Evolutionary conservation across 2,797 vertebrate genomes (phyloP).

Genomic region (Aeoliscus strigatus): DNA sequence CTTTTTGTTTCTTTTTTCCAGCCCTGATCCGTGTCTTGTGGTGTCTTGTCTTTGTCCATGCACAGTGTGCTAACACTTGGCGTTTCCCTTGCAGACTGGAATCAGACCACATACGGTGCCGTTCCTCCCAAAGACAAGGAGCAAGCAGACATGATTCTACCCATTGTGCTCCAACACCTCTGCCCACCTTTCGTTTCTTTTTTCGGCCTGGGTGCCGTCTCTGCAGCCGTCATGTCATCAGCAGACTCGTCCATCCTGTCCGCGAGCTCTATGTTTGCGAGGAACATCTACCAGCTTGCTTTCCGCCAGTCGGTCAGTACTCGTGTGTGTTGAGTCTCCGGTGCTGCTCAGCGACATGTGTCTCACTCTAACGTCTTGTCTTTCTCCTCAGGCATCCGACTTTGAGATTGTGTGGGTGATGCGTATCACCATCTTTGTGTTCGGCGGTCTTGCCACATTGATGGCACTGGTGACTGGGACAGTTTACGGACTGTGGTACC

Average conservation of each 20-base stretch:
- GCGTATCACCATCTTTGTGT: constrained; percentile 88
- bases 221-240: constrained; percentile 97
- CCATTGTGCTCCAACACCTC: constrained; percentile 92
- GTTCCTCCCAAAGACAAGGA: constrained; percentile 80
- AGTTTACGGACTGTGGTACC: constrained; percentile 95
- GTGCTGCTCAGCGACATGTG: too few species aligned
- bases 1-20: too few species aligned
- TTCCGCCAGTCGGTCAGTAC: constrained; percentile 95
- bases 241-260: constrained; percentile 97
- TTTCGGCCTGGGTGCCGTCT: constrained; percentile 93
- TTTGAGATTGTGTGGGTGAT: constrained; percentile 94
- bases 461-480: constrained; percentile 93
- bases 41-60: too few species aligned
- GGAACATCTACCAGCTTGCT: constrained; percentile 94
- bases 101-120: constrained; percentile 83
- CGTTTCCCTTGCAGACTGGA: constrained; percentile 83
- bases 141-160: constrained; percentile 94
- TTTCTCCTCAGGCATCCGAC: constrained; percentile 96
- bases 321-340: too few species aligned
- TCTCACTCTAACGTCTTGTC: too few species aligned
- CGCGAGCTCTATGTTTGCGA: constrained; percentile 97
- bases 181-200: constrained; percentile 91
- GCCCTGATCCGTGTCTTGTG: too few species aligned
- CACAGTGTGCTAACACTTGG: too few species aligned
- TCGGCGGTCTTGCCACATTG: constrained; percentile 89